phyloP scores from a whole-genome alignment of 2,888 invertebrate species.

The Euspilapteryx auroguttella region DNA sequence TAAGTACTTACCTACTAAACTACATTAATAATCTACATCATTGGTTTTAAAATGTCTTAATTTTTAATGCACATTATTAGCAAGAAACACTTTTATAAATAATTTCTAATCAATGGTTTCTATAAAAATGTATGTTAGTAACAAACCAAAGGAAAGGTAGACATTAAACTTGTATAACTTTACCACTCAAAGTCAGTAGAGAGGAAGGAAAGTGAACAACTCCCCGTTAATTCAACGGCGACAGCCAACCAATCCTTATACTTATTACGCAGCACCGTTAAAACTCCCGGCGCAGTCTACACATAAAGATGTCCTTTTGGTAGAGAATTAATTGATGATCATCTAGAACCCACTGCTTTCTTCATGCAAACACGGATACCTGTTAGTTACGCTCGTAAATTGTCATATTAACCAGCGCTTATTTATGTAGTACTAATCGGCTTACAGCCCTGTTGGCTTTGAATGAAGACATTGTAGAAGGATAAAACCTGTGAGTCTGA shows the following conservation, averaged over 20 bases:
- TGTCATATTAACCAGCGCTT: slow-evolving; percentile 33
- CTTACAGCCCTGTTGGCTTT: slow-evolving; percentile 25
- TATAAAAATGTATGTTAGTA: too few relatives aligned
- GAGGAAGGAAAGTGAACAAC: slow-evolving; percentile 3
- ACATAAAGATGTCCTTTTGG: slow-evolving; percentile 32
- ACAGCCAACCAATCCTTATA: slow-evolving; percentile 13
- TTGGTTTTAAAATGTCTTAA: too few relatives aligned
- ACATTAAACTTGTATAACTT: too few relatives aligned
- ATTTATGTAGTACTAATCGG: slow-evolving; percentile 28
- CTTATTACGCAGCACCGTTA: slow-evolving; percentile 25
- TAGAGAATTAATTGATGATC: slow-evolving; percentile 33
- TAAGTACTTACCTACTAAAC: too few relatives aligned
- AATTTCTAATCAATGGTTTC: too few relatives aligned
- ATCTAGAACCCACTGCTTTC: slow-evolving; percentile 14
- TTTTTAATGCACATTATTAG: too few relatives aligned
- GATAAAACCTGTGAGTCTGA: too few relatives aligned
- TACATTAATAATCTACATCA: too few relatives aligned
- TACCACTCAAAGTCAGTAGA: too few relatives aligned
- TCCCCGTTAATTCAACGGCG: slow-evolving; percentile 15
- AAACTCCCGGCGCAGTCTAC: slow-evolving; percentile 13
- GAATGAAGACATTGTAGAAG: slow-evolving; percentile 26
- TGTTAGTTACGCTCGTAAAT: slow-evolving; percentile 30
- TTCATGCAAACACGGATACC: slow-evolving; percentile 12
- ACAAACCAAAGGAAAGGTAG: too few relatives aligned
- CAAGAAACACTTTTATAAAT: too few relatives aligned